Base-by-base conservation (phyloP, 2,113 vertebrate species). In the Rousettus leschenaultii region DNA sequence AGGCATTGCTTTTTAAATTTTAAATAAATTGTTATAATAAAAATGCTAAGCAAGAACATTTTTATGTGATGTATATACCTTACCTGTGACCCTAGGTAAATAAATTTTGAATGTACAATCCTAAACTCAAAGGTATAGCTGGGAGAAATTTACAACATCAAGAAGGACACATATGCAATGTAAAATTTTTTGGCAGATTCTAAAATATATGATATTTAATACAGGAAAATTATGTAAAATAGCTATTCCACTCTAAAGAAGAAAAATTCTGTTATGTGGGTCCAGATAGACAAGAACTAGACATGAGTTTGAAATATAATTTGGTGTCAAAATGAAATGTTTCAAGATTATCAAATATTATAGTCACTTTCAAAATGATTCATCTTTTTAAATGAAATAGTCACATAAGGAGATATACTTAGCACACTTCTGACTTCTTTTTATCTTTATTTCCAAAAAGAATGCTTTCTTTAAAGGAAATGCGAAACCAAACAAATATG, bases 401-500 rank as follows among this genome's bases (percentile, higher is more conserved):
- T 65, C 21, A 18, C 83, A 90, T 2, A 91, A 38, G 16, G 86
- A 68, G 88, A 91, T 89, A 91, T 8, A 68, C 28, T 38, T 48
- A 90, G 59, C 19, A 79, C 28, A 68, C 24, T 91, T 87, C 75
- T 86, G 35, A 63, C 51, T 61, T 95, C 65, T 38, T 96, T 87
- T 90, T 51, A 61, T 57, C 90, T 97, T 1, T 14, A 21, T 82
- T 98, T 96, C 45, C 57, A 19, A 94, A 94, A 97, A 16, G 33
- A 71, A 89, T 96, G n/a, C 83, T 95, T 70, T 97, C 57, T 95
- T 96, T 74, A 43, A 78, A 80, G 13, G 22, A 92, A 97, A 89
- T 35, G 89, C 63, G 89, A 12, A 86, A 86, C 51, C 13, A 96
- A 38, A 43, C 43, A 97, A 66, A 94, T 65, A 85, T 90, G 26